phyloP scores from a whole-genome alignment of 2,797 vertebrate genomes.

The Glossophaga mutica region DNA sequence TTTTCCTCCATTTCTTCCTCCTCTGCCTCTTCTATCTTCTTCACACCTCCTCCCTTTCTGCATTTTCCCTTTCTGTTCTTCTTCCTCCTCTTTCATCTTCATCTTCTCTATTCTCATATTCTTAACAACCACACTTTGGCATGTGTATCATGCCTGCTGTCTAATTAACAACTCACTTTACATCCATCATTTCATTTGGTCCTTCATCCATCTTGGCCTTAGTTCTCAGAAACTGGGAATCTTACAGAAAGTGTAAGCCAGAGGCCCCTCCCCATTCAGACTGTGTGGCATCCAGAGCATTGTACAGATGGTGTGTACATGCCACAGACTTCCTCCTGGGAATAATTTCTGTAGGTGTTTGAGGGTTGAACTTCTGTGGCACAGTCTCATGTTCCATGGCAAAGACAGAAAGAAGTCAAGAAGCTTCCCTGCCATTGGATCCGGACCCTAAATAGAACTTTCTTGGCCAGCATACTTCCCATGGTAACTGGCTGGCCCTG shows the following conservation, averaged over 20 bases:
- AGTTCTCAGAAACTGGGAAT: not conserved
- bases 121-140: not conserved
- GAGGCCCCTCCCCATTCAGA: not conserved
- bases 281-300: not conserved
- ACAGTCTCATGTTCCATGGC: not conserved
- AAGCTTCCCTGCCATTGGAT: constrained; percentile 29
- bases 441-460: not conserved
- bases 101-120: not conserved
- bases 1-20: not conserved
- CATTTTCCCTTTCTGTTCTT: not conserved
- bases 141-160: not conserved
- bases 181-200: not conserved
- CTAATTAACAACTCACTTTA: not conserved
- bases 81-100: not conserved
- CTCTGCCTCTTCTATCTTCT: not conserved
- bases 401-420: constrained; percentile 41
- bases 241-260: not conserved
- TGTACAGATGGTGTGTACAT: not conserved
- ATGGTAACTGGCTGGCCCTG: not conserved
- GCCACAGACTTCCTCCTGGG: not conserved
- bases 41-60: not conserved
- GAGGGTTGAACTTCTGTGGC: not conserved
- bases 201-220: not conserved
- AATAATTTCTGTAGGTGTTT: not conserved
- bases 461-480: not conserved